A percentile compares a stretch with the other conserved stretches of the same genome.
Evolutionary conservation across 2,888 invertebrate genomes (phyloP).

Genomic region (Ectropis crepuscularia): DNA sequence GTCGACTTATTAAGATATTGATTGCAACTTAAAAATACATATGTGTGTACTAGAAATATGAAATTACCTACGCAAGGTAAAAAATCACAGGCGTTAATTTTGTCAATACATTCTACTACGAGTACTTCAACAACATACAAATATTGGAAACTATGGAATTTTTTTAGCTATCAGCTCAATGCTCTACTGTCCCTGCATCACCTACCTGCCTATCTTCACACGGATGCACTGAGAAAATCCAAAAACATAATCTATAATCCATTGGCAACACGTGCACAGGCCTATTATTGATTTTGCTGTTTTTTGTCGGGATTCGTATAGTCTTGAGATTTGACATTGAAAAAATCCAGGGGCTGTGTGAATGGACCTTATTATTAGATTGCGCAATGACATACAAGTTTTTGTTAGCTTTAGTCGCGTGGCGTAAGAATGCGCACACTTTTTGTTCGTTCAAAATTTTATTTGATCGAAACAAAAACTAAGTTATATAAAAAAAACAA

Average conservation of each 20-base stretch:
- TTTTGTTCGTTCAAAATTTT: slow-evolving; percentile 24
- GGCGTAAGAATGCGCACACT: slow-evolving; percentile 60
- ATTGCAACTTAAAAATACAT: too few relatives aligned
- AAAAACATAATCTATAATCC: slow-evolving; percentile 82
- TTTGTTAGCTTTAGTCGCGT: slow-evolving; percentile 73
- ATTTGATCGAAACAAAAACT: slow-evolving; percentile 41
- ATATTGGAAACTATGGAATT: background rate
- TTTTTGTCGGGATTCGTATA: slow-evolving; percentile 83
- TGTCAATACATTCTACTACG: too few relatives aligned
- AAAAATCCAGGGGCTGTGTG: slow-evolving; percentile 76
- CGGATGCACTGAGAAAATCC: slow-evolving; percentile 77
- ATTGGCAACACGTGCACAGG: slow-evolving; percentile 81
- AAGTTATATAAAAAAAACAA: slow-evolving; percentile 27
- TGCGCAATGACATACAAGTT: slow-evolving; percentile 79
- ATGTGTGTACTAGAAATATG: too few relatives aligned
- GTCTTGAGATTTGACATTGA: slow-evolving; percentile 70
- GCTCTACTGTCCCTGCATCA: slow-evolving; percentile 45
- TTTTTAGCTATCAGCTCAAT: slow-evolving; percentile 47
- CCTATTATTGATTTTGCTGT: slow-evolving; percentile 84
- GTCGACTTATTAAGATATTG: too few relatives aligned
- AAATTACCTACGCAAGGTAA: too few relatives aligned
- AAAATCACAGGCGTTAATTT: too few relatives aligned
- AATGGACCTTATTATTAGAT: slow-evolving; percentile 82
- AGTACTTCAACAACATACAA: too few relatives aligned
- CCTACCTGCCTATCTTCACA: slow-evolving; percentile 74